Base-by-base conservation (phyloP, 2,888 invertebrate genomes). In the Lampropteryx suffumata region DNA sequence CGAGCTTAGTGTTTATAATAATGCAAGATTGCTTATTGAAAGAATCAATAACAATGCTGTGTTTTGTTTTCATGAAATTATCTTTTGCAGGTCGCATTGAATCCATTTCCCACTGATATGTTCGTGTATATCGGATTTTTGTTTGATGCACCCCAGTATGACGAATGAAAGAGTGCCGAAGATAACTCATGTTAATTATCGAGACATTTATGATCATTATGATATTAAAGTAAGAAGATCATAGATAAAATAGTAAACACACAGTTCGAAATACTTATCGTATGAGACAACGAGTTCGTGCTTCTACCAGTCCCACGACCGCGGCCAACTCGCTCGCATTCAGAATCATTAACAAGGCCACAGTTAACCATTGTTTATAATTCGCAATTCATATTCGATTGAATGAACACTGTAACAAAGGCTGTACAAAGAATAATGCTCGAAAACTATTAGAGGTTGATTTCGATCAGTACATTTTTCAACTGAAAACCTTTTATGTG, bases 291-390 rank as follows among this genome's bases (percentile, higher is more conserved):
- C 65, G 68, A 72, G 64, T 73, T 68, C n/a, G 72, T 64, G 71
- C 24, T n/a, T n/a, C n/a, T 4, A 1, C 59, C 65, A 66, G 67
- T 77, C 75, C 64, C 79, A 77, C 77, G 82, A 74, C 77, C 64
- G 56, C 35, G 41, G 49, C 58, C 57, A 55, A 55, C 80, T 81
- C 73, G 73, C 58, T 61, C 62, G 65, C 60, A 70, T 71, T 72
- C 69, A 62, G 71, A 67, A 85, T 85, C 88, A 87, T 83, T 82
- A 84, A 84, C 86, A 84, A 88, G 87, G 85, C 75, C 59, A 55
- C 54, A 52, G 48, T 56, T 72, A 73, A 67, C 75, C 73, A 80
- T 84, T 84, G 80, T 84, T 81, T 72, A 72, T 69, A 67, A 65
- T 65, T 65, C 66, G 63, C 66, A 68, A 75, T 73, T 66, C 68